These are phyloP conservation scores for Drosophila sordidula DNA, from an alignment of 2,888 invertebrate genomes.

Conservation along the genomic window DNA sequence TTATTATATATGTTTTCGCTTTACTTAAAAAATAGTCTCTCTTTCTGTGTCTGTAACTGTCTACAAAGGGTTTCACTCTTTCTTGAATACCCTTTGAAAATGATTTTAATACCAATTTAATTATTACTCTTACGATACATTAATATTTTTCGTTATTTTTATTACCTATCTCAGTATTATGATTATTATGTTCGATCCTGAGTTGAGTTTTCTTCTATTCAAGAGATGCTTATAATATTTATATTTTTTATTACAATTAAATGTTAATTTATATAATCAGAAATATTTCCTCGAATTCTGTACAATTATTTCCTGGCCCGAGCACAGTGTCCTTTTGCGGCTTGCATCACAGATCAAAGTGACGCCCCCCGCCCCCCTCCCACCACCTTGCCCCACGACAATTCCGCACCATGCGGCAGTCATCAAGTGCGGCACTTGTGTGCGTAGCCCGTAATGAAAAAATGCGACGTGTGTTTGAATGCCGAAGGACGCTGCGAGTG, in stretches of 20 bases:
- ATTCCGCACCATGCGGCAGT: background rate
- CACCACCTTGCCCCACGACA: background rate
- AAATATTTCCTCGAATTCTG: background rate
- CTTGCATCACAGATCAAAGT: conserved; percentile 70
- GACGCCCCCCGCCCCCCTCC: conserved; percentile 19
- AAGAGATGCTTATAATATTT: background rate
- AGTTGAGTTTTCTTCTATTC: too few species aligned
- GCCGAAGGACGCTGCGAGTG: conserved; percentile 2
- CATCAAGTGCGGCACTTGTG: conserved; percentile 63
- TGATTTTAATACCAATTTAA: too few species aligned
- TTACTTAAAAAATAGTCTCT: too few species aligned
- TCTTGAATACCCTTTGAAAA: too few species aligned
- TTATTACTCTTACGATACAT: too few species aligned
- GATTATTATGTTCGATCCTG: too few species aligned
- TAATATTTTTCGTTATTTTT: too few species aligned
- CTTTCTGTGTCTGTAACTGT: too few species aligned
- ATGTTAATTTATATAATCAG: background rate
- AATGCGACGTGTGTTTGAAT: conserved; percentile 54
- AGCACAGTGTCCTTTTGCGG: conserved; percentile 43
- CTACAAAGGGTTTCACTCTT: too few species aligned
- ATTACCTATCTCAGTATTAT: too few species aligned
- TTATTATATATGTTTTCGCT: too few species aligned
- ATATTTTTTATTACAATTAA: background rate
- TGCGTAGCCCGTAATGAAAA: conserved; percentile 69
- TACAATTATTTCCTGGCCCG: background rate